Base-by-base conservation (phyloP, 2,888 invertebrate genomes). In the Erebia ligea region DNA sequence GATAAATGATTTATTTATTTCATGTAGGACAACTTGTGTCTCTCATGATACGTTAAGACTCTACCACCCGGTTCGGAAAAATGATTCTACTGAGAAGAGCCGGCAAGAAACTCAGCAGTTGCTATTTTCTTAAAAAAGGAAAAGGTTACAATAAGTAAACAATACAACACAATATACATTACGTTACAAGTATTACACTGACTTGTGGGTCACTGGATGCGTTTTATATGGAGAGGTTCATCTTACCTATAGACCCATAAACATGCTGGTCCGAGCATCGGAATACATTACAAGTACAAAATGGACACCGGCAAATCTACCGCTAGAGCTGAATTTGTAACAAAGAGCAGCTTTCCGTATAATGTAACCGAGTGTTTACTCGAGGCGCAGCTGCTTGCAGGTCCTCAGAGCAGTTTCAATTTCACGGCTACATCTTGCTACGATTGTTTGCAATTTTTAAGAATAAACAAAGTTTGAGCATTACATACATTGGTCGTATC, bases 201-300 rank as follows among this genome's bases (percentile, higher is more conserved):
- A n/a, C n/a, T n/a, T n/a, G n/a, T n/a, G n/a, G n/a, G n/a, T n/a
- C n/a, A n/a, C n/a, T n/a, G n/a, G n/a, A n/a, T n/a, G n/a, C n/a
- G n/a, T n/a, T n/a, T 63, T 15, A 19, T 62, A 48, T 48, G 5
- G 62, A 54, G 40, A 34, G 19, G 19, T 52, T 8, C 52, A 19
- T 54, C n/a, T 54, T 56, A n/a, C 45, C 17, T 66, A 76, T 80
- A 79, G 82, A 80, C 79, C 79, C 81, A 81, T 73, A 76, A 17
- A 17, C 17, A 17, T 70, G 80, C 80, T 80, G 82, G 80, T 81
- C 83, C 10, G 54, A 54, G 54, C 10, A 82, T 79, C 82, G 84
- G 86, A 88, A 90, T 91, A 90, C 89, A n/a, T n/a, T n/a, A n/a
- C 90, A 89, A 88, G 86, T 85, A 84, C 84, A 82, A 84, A 86